Conservation (phyloP, 2,113 vertebrate species). For the Entosphenus tridentatus region DNA sequence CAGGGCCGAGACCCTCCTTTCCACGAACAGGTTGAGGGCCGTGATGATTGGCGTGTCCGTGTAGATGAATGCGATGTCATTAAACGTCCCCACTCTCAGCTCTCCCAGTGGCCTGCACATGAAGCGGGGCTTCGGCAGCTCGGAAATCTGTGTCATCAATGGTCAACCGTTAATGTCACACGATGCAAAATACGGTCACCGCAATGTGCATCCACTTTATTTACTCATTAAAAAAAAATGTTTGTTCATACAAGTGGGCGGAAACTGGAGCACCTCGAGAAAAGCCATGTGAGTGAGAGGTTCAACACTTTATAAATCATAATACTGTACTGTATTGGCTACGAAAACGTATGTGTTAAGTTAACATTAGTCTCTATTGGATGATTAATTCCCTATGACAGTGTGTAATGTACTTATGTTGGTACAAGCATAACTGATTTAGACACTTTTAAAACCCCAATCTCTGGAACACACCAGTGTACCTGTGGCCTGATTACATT, state of each 20-base stretch:
- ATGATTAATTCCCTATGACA: no score
- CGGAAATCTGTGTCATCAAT: constrained; percentile 40
- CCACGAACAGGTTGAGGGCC: constrained; percentile 81
- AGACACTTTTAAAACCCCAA: no score
- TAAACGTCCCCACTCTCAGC: constrained; percentile 63
- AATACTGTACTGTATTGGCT: not conserved
- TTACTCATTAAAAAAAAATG: no score
- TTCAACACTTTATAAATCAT: not conserved
- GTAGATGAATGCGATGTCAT: constrained; percentile 60
- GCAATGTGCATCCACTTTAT: no score
- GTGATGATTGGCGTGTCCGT: constrained; percentile 68
- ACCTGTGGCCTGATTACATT: no score
- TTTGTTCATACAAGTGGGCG: no score
- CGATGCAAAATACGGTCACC: no score
- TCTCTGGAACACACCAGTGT: no score
- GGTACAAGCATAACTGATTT: no score
- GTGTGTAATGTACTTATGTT: no score
- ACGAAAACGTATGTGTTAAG: not conserved
- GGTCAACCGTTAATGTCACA: not conserved
- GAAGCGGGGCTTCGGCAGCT: constrained; percentile 74
- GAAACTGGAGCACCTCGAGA: no score
- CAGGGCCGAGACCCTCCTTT: constrained; percentile 70
- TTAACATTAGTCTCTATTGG: no score
- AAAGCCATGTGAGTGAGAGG: not conserved
- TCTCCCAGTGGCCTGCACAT: constrained; percentile 49